phyloP scores from a whole-genome alignment of 2,888 invertebrate genomes.

The Nowickia ferox region DNA sequence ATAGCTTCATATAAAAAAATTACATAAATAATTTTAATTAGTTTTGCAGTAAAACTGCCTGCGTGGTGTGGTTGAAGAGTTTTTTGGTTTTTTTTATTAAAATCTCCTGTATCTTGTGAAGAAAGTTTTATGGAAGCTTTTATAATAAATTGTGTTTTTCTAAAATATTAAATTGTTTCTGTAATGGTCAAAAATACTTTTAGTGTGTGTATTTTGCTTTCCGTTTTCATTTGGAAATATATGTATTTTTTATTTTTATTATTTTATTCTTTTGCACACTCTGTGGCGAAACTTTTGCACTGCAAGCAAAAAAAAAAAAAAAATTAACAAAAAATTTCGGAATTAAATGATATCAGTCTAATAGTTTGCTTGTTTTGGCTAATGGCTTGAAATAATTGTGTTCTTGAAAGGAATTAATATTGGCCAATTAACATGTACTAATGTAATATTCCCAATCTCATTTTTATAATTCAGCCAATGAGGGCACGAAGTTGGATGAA shows the following conservation, averaged over 20 bases:
- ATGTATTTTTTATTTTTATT: background rate
- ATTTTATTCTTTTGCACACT: background rate
- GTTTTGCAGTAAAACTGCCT: slow-evolving; percentile 8
- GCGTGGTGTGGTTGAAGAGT: slow-evolving; percentile 13
- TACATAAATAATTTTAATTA: slow-evolving; percentile 16
- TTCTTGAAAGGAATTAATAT: too few relatives aligned
- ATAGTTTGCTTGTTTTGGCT: background rate
- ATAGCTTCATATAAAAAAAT: too few relatives aligned
- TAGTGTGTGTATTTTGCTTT: slow-evolving; percentile 16
- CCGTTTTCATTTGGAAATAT: background rate
- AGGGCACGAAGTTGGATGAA: too few relatives aligned
- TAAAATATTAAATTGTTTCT: slow-evolving; percentile 34
- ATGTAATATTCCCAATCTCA: too few relatives aligned
- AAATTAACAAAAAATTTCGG: background rate
- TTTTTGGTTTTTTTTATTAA: background rate
- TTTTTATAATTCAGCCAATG: too few relatives aligned
- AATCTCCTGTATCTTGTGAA: background rate
- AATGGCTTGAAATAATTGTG: background rate
- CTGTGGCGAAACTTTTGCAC: slow-evolving; percentile 4
- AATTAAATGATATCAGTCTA: slow-evolving; percentile 17
- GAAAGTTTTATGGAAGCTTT: slow-evolving; percentile 28
- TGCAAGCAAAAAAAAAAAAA: slow-evolving; percentile 11
- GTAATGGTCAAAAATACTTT: slow-evolving; percentile 37
- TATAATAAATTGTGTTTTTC: slow-evolving; percentile 27
- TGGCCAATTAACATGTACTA: too few relatives aligned